Percentiles rank a stretch among this genome's conserved stretches.
Evolutionary conservation across 2,888 invertebrate species (phyloP).

Genomic region (Alsophila aescularia): DNA sequence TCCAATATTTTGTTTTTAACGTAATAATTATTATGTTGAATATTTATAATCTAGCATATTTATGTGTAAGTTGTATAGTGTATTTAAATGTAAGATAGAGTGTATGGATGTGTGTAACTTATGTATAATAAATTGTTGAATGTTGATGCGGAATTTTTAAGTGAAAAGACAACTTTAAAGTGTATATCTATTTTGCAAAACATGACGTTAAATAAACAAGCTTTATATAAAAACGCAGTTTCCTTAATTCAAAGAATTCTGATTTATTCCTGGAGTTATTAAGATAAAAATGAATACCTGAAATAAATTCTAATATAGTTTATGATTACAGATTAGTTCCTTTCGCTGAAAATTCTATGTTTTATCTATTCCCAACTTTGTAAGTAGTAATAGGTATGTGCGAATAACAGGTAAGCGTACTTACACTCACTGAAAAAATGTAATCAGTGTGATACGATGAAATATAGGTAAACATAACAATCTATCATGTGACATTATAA

Average conservation of each 20-base stretch:
- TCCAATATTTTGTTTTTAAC: neutral
- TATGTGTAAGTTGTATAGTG: constrained; percentile 37
- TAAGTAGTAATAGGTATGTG: too few relatives aligned
- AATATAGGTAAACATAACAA: too few relatives aligned
- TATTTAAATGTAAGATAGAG: constrained; percentile 21
- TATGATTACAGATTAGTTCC: neutral
- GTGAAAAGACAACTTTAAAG: constrained; percentile 73
- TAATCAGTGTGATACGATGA: too few relatives aligned
- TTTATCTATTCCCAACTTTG: too few relatives aligned
- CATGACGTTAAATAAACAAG: constrained; percentile 83
- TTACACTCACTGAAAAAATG: too few relatives aligned
- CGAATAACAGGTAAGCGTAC: too few relatives aligned
- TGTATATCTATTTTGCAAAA: constrained; percentile 85
- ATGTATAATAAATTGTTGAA: constrained; percentile 79
- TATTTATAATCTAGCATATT: constrained; percentile 37
- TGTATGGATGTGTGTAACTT: constrained; percentile 62
- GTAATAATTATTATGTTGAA: constrained; percentile 30
- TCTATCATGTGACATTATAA: too few relatives aligned
- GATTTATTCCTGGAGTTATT: neutral
- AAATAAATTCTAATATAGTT: neutral
- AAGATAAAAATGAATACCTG: neutral
- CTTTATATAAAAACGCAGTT: constrained; percentile 67
- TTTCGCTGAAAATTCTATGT: too few relatives aligned
- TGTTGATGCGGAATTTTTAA: constrained; percentile 80
- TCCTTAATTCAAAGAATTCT: constrained; percentile 29